Percentiles rank a stretch among this genome's conserved stretches.
Evolutionary conservation across 1,140 invertebrate genomes (phyloP).

Genomic region (Zelostemma sp.): DNA sequence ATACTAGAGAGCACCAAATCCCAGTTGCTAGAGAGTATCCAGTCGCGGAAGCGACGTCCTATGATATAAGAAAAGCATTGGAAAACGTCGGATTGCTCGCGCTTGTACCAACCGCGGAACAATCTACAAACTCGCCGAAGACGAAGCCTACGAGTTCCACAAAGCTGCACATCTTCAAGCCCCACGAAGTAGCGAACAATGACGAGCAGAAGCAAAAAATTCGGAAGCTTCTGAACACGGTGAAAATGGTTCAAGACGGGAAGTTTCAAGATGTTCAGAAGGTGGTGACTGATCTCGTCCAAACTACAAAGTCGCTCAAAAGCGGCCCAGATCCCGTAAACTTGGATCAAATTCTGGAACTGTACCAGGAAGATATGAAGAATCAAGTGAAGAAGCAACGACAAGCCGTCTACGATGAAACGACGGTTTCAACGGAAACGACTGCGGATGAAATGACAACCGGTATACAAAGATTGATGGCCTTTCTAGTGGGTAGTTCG

Average conservation of each 20-base stretch:
- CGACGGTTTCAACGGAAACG: not conserved
- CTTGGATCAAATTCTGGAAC: constrained; percentile 63
- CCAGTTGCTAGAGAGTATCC: constrained; percentile 49
- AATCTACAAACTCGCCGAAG: constrained; percentile 8
- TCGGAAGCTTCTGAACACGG: constrained; percentile 65
- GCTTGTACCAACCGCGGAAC: constrained; percentile 25
- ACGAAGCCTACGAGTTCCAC: constrained; percentile 17
- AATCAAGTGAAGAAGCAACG: constrained; percentile 68
- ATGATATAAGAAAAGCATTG: constrained; percentile 69
- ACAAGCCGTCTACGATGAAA: constrained; percentile 46
- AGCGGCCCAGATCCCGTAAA: constrained; percentile 66
- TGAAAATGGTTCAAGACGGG: constrained; percentile 68
- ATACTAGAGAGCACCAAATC: constrained; percentile 42
- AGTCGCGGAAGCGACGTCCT: constrained; percentile 67
- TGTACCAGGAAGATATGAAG: constrained; percentile 60
- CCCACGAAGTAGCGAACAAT: constrained; percentile 54
- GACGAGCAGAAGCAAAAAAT: constrained; percentile 64
- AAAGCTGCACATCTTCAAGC: constrained; percentile 68
- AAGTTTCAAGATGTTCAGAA: constrained; percentile 60
- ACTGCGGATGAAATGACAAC: constrained; percentile 23
- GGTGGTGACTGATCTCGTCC: constrained; percentile 58
- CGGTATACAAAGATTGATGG: constrained; percentile 62
- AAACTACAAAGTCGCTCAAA: constrained; percentile 56
- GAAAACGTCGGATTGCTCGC: constrained; percentile 68
- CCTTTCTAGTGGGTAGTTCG: constrained; percentile 54